Evolutionary conservation across 64 coral and sea anemone genomes (phyloP).

Genomic region (Actinia equina): DNA sequence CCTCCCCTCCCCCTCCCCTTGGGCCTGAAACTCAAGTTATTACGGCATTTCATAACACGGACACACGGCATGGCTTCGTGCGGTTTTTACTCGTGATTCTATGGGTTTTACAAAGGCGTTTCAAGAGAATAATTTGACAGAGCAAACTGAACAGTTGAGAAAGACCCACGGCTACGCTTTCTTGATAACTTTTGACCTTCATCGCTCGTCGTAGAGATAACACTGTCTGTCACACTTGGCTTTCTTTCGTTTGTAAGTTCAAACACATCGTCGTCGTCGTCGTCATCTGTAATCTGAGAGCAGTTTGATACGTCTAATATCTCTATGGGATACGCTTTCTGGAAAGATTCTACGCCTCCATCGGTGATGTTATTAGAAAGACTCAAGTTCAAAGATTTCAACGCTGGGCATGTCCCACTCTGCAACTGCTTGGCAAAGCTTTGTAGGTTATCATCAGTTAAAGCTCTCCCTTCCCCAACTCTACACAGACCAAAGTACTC

Average conservation of each 20-base stretch:
- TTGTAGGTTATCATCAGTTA: conserved; percentile 6
- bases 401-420: not conserved
- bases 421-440: not conserved
- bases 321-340: not conserved
- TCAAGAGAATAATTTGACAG: conserved; percentile 7
- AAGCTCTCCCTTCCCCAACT: conserved; percentile 22
- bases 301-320: conserved; percentile 20
- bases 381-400: not conserved
- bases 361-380: not conserved
- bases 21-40: too few species aligned
- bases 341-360: not conserved
- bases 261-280: not conserved
- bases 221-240: not conserved
- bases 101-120: not conserved
- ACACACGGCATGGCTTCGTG: too few species aligned
- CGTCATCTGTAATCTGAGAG: conserved; percentile 14
- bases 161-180: not conserved
- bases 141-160: conserved; percentile 16
- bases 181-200: not conserved
- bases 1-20: too few species aligned
- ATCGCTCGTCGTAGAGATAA: not conserved
- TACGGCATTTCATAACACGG: too few species aligned
- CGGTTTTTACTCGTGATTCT: too few species aligned
- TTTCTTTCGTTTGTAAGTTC: not conserved
- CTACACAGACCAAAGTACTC: conserved; percentile 36